Conservation (phyloP, 2,113 vertebrate genomes). For the Daboia siamensis region DNA sequence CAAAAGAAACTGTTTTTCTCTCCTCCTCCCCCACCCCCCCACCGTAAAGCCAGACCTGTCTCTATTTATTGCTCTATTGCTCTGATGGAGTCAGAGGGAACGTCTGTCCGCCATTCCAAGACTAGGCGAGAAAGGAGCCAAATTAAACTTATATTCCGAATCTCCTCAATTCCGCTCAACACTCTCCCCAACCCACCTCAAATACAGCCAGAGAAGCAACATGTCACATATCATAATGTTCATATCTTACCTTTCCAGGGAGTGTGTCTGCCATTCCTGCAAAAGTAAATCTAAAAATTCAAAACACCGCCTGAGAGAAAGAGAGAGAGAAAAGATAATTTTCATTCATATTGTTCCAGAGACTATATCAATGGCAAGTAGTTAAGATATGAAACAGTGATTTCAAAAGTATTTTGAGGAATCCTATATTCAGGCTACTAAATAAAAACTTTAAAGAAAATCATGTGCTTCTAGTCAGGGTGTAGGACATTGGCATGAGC, state of each 20-base stretch:
- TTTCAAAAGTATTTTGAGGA: background rate
- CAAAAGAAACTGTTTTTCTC: background rate
- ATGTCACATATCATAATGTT: background rate
- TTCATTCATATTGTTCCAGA: background rate
- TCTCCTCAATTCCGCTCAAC: background rate
- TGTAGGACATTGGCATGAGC: background rate
- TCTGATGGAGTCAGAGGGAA: background rate
- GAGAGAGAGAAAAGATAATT: background rate
- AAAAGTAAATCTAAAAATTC: slow-evolving; percentile 95
- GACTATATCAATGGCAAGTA: background rate
- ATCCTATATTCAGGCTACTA: background rate
- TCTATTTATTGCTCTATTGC: background rate
- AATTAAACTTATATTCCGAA: background rate
- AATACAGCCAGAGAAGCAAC: background rate
- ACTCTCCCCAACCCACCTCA: no score
- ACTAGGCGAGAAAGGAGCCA: background rate
- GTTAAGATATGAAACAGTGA: background rate
- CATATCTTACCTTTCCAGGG: slow-evolving; percentile 88
- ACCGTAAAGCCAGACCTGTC: background rate
- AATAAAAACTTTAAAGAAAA: background rate
- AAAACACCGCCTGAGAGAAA: slow-evolving; percentile 84
- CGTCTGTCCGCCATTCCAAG: no score
- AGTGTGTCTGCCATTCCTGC: slow-evolving; percentile 94
- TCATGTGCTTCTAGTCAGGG: background rate
- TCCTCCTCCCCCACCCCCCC: no score